phyloP scores from a whole-genome alignment of 2,888 invertebrate genomes.

The Tuberolachnus salignus region DNA sequence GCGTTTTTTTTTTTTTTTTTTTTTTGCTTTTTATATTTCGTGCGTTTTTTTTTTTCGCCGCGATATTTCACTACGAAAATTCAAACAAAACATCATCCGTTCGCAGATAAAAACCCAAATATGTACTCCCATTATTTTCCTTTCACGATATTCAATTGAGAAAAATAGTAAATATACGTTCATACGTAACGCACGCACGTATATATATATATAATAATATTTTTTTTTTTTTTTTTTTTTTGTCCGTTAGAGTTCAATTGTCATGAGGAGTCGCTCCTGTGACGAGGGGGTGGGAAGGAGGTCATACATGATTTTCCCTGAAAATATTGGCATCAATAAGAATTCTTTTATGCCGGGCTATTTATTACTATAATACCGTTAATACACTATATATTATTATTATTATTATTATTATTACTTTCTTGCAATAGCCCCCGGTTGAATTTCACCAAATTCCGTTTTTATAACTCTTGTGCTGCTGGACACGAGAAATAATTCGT shows the following conservation, averaged over 20 bases:
- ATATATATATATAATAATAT: not conserved
- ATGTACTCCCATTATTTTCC: conserved; percentile 17
- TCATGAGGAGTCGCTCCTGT: not conserved
- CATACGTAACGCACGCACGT: not conserved
- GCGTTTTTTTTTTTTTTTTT: not conserved
- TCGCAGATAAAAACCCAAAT: conserved; percentile 13
- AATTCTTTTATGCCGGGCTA: not conserved
- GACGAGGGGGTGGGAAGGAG: not conserved
- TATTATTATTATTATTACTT: not conserved
- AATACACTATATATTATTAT: not conserved
- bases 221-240: too few species aligned
- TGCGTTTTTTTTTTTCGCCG: not conserved
- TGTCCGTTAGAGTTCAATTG: not conserved
- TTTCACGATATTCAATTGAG: conserved; percentile 7
- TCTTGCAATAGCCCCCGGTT: not conserved
- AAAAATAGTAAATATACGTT: conserved; percentile 8
- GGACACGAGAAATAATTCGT: not conserved
- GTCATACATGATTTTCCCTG: conserved; percentile 7
- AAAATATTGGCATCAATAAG: not conserved
- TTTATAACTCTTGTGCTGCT: not conserved
- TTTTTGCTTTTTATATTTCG: too few species aligned
- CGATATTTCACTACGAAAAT: conserved; percentile 20
- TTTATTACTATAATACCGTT: conserved; percentile 11
- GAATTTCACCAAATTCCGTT: not conserved
- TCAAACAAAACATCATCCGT: conserved; percentile 36